phyloP scores from a whole-genome alignment of 2,888 invertebrate species.

The Lomographa bimaculata region DNA sequence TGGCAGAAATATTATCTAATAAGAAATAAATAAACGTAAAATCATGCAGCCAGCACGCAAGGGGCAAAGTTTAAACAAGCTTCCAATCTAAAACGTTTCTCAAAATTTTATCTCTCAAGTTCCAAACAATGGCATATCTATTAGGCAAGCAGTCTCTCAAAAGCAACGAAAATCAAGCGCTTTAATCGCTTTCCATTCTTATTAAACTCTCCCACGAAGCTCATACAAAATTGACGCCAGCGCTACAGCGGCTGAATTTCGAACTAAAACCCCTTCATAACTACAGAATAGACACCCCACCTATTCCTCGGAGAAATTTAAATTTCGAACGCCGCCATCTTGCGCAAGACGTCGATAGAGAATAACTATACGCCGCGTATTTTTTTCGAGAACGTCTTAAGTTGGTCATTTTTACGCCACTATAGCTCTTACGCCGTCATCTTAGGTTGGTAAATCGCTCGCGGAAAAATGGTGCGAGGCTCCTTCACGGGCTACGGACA shows the following conservation, averaged over 20 bases:
- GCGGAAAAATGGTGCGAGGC: constrained; percentile 75
- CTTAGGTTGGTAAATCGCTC: constrained; percentile 79
- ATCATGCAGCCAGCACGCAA: neutral
- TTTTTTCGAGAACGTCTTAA: constrained; percentile 81
- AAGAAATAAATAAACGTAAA: no score
- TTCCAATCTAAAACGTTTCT: constrained; percentile 15
- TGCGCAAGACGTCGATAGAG: constrained; percentile 81
- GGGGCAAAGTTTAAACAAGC: neutral
- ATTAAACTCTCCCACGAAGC: constrained; percentile 45
- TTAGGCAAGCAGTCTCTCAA: constrained; percentile 22
- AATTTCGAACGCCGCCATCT: constrained; percentile 82
- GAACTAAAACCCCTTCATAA: constrained; percentile 35
- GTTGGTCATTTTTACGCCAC: constrained; percentile 78
- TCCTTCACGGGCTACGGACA: constrained; percentile 44
- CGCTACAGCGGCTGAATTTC: constrained; percentile 51
- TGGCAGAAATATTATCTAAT: no score
- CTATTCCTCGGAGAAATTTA: constrained; percentile 79
- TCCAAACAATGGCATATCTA: constrained; percentile 24
- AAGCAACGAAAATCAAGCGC: constrained; percentile 25
- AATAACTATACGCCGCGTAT: constrained; percentile 73
- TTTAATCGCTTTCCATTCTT: constrained; percentile 30
- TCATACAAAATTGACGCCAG: constrained; percentile 46
- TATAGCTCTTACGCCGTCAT: constrained; percentile 76
- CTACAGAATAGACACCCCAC: constrained; percentile 63
- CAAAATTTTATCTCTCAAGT: constrained; percentile 25